These are phyloP conservation scores for Xiphophorus maculatus DNA, from an alignment of 2,113 vertebrate genomes.

Conservation along the genomic window DNA sequence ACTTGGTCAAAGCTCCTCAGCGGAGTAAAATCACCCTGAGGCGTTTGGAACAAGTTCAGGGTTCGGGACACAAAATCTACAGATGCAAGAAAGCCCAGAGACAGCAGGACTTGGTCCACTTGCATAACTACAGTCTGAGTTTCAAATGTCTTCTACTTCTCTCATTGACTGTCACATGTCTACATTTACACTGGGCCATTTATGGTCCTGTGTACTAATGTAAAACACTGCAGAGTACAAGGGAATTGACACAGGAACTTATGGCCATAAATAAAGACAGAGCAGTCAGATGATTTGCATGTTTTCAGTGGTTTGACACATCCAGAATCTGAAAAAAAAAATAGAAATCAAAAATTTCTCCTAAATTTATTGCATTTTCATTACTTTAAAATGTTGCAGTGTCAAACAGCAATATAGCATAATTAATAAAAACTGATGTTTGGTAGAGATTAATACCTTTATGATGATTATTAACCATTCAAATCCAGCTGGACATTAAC, in stretches of 20 bases:
- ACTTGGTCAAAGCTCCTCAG: constrained; percentile 84
- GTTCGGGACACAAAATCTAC: constrained; percentile 53
- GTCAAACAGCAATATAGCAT: background rate
- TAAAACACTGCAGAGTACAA: background rate
- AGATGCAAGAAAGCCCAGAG: background rate
- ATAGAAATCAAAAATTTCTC: background rate
- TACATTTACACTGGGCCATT: constrained; percentile 14
- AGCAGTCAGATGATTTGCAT: too few relatives aligned
- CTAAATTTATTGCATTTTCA: too few relatives aligned
- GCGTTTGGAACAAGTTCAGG: constrained; percentile 81
- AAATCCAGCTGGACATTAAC: background rate
- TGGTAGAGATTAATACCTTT: too few relatives aligned
- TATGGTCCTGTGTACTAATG: background rate
- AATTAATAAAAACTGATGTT: background rate
- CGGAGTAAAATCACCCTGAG: constrained; percentile 67
- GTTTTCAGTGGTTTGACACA: background rate
- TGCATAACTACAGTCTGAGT: background rate
- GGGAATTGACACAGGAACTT: background rate
- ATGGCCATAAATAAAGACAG: background rate
- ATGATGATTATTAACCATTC: background rate
- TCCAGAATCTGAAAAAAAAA: background rate
- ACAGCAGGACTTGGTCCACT: background rate
- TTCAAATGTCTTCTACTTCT: background rate
- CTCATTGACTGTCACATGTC: constrained; percentile 8
- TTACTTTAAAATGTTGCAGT: background rate